Percentiles rank a stretch among this genome's conserved stretches.
Evolutionary conservation across 2,113 vertebrate genomes (phyloP).

Genomic region (Bettongia penicillata): DNA sequence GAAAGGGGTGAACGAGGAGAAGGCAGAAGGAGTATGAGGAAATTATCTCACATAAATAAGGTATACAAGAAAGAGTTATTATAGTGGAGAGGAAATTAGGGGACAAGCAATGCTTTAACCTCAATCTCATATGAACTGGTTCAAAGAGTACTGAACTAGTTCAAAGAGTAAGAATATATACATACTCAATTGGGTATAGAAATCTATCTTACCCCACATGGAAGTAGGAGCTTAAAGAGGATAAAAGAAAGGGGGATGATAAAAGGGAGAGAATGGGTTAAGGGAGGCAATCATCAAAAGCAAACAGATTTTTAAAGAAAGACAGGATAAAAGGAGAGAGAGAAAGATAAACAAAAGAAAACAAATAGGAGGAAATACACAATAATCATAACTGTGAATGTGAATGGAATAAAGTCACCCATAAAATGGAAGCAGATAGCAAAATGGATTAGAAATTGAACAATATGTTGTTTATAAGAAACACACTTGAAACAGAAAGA

Average conservation of each 20-base stretch:
- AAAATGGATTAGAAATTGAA: not conserved
- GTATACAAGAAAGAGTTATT: not conserved
- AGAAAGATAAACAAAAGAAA: not conserved
- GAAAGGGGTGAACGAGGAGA: not conserved
- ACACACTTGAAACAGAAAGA: not conserved
- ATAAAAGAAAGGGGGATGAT: not conserved
- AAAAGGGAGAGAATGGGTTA: too few species aligned
- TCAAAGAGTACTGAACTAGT: too few species aligned
- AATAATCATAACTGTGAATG: not conserved
- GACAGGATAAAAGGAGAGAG: not conserved
- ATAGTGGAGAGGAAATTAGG: not conserved
- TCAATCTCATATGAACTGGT: not conserved
- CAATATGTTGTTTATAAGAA: not conserved
- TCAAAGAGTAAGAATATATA: too few species aligned
- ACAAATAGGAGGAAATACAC: not conserved
- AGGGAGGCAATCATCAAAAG: too few species aligned
- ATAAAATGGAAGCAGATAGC: not conserved
- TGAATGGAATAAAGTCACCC: not conserved
- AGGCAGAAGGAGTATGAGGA: not conserved
- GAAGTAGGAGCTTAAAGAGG: too few species aligned
- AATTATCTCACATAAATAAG: not conserved
- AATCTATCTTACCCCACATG: not conserved
- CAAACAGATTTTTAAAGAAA: too few species aligned
- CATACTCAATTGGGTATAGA: not conserved
- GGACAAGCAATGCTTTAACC: not conserved